Evolutionary conservation across 2,888 invertebrate genomes (phyloP), one percentile per base, ranked within the genome.

Genomic region (Amaurobius ferox): DNA sequence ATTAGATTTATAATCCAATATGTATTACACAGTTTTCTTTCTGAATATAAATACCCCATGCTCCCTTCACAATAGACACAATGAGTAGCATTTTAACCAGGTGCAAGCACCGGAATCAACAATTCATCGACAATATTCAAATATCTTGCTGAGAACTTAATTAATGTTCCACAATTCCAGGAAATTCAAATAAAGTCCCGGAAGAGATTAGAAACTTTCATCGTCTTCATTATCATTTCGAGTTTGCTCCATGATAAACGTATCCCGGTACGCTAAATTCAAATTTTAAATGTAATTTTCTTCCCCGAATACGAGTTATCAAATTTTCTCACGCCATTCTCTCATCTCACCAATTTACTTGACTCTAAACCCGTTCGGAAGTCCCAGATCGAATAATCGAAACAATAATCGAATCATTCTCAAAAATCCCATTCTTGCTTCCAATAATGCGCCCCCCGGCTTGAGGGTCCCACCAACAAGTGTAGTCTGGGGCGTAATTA

Each of bases 401-500:
- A 78, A 78, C 62, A 26, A 68, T 71, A 78, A 78, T 78, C 78
- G 78, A 78, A 78, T 78, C 70, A 70, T 40, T 29, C 32, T 62
- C 39, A 70, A 71, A 74, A 76, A 67, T 55, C 39, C 77, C 28
- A 30, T 77, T 40, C 32, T 19, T n/a, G 55, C 48, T 48, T 26
- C 70, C 62, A 29, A 78, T 70, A 61, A 70, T 62, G 55, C 55
- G 23, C 55, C 55, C 23, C 55, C 23, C 55, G 23, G 55, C 55
- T 23, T 23, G 2, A 19, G 55, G 1, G 23, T 55, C 39, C 40
- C 39, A 68, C 71, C 83, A 85, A 78, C 83, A 77, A 85, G 77
- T 85, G 83, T 77, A 85, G 71, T 77, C 78, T 30, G 55, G 16
- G 23, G 39, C 61, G 66, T 85, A 77, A 78, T 85, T 85, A 71